Percentiles rank a stretch among this genome's conserved stretches.
Conservation (phyloP, 2,888 invertebrate genomes). For the Ethmia dodecea region DNA sequence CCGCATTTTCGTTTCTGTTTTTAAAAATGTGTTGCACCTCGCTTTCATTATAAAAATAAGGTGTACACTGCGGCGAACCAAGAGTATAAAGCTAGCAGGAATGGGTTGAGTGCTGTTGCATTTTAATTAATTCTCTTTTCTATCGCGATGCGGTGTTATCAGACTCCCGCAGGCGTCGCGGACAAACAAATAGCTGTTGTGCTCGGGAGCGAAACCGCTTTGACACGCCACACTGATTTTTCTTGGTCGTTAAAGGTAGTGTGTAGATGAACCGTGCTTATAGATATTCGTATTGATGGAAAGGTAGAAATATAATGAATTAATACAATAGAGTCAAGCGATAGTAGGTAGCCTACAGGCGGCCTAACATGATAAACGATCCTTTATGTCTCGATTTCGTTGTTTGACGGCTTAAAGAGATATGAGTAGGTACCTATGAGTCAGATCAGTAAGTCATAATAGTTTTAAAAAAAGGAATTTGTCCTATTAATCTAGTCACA, state of each 20-base stretch:
- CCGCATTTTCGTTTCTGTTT: slow-evolving; percentile 17
- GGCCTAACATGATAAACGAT: too few species aligned
- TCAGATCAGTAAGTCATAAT: too few species aligned
- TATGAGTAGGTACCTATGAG: too few species aligned
- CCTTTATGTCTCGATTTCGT: too few species aligned
- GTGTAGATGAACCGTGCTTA: neutral
- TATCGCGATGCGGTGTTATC: slow-evolving; percentile 72
- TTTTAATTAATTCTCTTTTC: slow-evolving; percentile 77
- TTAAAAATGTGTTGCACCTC: slow-evolving; percentile 27
- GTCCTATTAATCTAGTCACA: too few species aligned
- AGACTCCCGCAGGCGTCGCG: slow-evolving; percentile 60
- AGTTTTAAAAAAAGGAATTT: too few species aligned
- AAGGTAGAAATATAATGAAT: too few species aligned
- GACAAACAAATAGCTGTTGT: slow-evolving; percentile 66
- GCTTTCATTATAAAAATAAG: slow-evolving; percentile 43
- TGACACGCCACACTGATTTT: slow-evolving; percentile 54
- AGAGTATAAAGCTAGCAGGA: slow-evolving; percentile 56
- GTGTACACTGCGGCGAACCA: slow-evolving; percentile 32
- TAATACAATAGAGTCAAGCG: too few species aligned
- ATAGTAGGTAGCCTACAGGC: too few species aligned
- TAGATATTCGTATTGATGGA: too few species aligned
- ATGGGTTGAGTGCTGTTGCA: slow-evolving; percentile 70
- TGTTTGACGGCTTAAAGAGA: too few species aligned
- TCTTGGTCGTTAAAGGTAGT: slow-evolving; percentile 25
- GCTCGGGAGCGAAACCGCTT: slow-evolving; percentile 48